A percentile compares a stretch with the other conserved stretches of the same genome.
phyloP scores from a whole-genome alignment of 2,113 vertebrate genomes.

The Plestiodon gilberti region DNA sequence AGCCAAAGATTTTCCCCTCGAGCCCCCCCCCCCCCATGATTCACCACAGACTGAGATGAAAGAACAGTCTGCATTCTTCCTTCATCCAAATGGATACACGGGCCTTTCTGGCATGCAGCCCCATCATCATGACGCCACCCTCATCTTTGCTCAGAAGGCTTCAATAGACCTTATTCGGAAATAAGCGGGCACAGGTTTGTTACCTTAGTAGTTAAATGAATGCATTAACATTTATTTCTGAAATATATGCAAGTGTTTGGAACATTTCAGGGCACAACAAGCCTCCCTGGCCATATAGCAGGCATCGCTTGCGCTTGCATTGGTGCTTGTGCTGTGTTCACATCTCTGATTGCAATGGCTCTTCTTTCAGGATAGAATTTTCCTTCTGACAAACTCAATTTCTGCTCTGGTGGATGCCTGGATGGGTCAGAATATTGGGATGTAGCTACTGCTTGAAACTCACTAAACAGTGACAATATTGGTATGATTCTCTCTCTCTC shows the following conservation, averaged over 20 bases:
- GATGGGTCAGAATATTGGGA: neutral
- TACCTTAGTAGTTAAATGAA: neutral
- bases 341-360: neutral
- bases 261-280: neutral
- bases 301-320: neutral
- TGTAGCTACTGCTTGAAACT: neutral
- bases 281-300: neutral
- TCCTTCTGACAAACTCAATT: neutral
- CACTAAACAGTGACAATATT: neutral
- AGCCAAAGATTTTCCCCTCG: neutral
- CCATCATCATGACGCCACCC: slow-evolving; percentile 25
- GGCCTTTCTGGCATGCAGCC: rapidly evolving
- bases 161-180: neutral
- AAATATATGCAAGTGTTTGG: rapidly evolving
- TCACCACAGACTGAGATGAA: rapidly evolving
- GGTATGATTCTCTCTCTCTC: neutral
- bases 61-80: rapidly evolving
- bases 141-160: neutral
- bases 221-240: neutral
- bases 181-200: neutral
- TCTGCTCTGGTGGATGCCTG: neutral
- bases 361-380: slow-evolving; percentile 8
- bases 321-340: neutral
- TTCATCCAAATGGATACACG: rapidly evolving
- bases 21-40: neutral